These are phyloP conservation scores for Drosophila mayri DNA, from an alignment of 1,140 invertebrate genomes.

Conservation along the genomic window DNA sequence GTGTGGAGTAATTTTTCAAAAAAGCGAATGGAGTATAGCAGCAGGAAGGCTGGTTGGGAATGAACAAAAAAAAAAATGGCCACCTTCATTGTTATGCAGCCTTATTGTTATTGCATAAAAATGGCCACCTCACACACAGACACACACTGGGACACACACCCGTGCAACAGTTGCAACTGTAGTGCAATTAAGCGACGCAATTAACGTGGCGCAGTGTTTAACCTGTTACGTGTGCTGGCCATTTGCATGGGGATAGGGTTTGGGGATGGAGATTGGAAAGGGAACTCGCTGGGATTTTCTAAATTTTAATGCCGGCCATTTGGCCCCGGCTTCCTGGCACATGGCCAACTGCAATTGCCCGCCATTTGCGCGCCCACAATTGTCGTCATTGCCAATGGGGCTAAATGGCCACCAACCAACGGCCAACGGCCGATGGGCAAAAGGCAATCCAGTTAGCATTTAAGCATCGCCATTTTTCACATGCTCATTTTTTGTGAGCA, in stretches of 20 bases:
- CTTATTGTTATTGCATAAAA: constrained; percentile 83
- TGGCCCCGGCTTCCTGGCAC: constrained; percentile 32
- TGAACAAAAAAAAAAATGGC: constrained; percentile 29
- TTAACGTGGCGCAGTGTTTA: constrained; percentile 80
- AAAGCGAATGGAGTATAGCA: constrained; percentile 26
- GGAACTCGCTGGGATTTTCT: constrained; percentile 60
- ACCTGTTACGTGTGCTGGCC: constrained; percentile 70
- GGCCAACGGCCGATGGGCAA: constrained; percentile 4
- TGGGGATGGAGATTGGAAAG: not conserved
- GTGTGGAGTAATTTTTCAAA: constrained; percentile 76
- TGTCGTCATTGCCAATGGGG: constrained; percentile 51
- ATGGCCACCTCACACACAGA: constrained; percentile 40
- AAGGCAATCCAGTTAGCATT: constrained; percentile 31
- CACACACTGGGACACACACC: constrained; percentile 18
- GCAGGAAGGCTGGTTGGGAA: not conserved
- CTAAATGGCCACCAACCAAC: constrained; percentile 16
- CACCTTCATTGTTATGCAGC: constrained; percentile 75
- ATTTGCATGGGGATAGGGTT: constrained; percentile 36
- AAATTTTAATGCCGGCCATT: constrained; percentile 79
- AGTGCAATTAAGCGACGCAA: constrained; percentile 80
- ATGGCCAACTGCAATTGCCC: constrained; percentile 63
- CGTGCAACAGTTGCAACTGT: constrained; percentile 76
- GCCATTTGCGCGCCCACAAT: constrained; percentile 76
- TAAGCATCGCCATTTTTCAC: constrained; percentile 67
- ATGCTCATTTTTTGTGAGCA: constrained; percentile 51